Evolutionary conservation across 2,888 invertebrate genomes (phyloP), one percentile per base, ranked within the genome.

Genomic region (Coremacera marginata): DNA sequence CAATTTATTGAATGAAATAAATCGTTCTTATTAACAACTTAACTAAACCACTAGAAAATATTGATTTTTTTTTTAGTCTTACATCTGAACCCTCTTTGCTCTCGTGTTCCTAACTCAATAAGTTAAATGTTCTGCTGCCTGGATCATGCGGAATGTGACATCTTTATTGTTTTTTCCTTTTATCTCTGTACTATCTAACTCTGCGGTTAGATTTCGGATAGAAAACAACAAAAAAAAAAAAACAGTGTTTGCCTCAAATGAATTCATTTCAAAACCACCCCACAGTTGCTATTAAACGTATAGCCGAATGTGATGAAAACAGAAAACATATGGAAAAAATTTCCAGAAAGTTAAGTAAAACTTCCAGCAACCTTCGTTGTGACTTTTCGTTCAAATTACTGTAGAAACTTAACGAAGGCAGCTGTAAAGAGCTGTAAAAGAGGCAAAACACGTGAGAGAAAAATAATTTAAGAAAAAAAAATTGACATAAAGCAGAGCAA

Each of bases 101-200:
- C 27, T 22, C 1, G 3, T 27, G 25, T 60, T 60, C 57, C 57
- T 34, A 7, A 37, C 34, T 27, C 52, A 52, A 70, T 34, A 51
- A 11, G 34, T 70, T 55, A 70, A 70, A 31, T 19, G n/a, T 55
- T 70, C 5, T n/a, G 9, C 9, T 34, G 11, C 71, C 71, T 62
- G 62, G 72, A 49, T 62, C 72, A 60, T 63, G 51, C n/a, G 49
- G 73, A 34, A 63, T 37, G 34, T 73, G 52, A 51, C 73, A 73
- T 65, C 51, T 49, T 52, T 22, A 19, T 7, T 73, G 19, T 51
- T 63, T 19, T 72, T 49, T n/a, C 37, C 16, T 22, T 31, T 11
- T 63, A 37, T 19, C 19, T 9, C 8, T 63, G 49, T 49, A 8
- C 31, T 73, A 0, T 49, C 22, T 57, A 11, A 11, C 8, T 8